phyloP scores from a whole-genome alignment of 2,113 vertebrate species.

The Onychostruthus taczanowskii region DNA sequence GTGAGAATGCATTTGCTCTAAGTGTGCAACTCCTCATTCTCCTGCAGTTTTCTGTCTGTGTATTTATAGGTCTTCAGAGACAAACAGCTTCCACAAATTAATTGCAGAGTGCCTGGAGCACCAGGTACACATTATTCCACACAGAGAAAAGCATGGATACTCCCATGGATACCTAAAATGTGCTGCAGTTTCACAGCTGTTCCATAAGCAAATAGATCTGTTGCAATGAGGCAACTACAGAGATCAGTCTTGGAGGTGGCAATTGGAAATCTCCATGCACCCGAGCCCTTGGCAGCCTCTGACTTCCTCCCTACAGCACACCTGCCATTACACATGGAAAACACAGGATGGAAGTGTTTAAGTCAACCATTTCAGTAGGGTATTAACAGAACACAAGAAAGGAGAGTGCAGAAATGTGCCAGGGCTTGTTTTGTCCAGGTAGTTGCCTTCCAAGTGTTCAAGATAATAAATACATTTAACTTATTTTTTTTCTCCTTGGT shows the following conservation, averaged over 20 bases:
- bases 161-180: neutral
- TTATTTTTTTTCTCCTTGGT: neutral
- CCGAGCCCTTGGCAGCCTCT: neutral
- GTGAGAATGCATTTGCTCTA: neutral
- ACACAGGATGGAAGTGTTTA: neutral
- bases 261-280: neutral
- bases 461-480: neutral
- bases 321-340: neutral
- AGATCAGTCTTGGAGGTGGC: neutral
- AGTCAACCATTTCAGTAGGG: neutral
- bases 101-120: conserved; percentile 14
- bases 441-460: neutral
- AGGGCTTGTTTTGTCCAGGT: neutral
- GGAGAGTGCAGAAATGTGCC: neutral
- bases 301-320: neutral
- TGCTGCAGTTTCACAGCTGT: conserved; percentile 26
- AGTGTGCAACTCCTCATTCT: neutral
- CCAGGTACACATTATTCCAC: neutral
- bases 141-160: neutral
- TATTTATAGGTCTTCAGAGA: conserved; percentile 40
- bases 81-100: conserved; percentile 39
- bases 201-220: neutral
- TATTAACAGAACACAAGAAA: neutral
- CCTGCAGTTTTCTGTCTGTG: neutral
- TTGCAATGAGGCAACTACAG: neutral